Evolutionary conservation across 2,888 invertebrate species (phyloP).

Genomic region (Deilephila elpenor): DNA sequence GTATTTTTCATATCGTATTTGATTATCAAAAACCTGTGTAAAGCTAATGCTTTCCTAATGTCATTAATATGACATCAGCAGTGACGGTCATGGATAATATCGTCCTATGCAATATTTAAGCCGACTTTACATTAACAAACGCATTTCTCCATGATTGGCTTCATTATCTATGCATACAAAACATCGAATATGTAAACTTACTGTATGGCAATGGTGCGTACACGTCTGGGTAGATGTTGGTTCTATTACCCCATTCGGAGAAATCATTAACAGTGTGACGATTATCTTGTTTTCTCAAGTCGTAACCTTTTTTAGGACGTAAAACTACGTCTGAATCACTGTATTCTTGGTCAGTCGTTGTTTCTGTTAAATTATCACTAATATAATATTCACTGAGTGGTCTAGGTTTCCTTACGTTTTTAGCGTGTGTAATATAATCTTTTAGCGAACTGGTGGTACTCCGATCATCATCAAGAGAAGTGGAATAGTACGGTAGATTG

Average conservation of each 20-base stretch:
- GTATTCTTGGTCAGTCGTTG: slow-evolving; percentile 42
- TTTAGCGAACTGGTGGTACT: neutral
- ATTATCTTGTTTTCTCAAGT: slow-evolving; percentile 56
- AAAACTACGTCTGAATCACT: slow-evolving; percentile 47
- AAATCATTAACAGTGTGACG: slow-evolving; percentile 74
- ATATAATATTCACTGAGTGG: slow-evolving; percentile 2
- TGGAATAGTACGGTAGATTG: neutral
- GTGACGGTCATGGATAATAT: neutral
- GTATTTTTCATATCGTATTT: neutral
- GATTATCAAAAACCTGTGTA: neutral
- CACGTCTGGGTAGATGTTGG: slow-evolving; percentile 87
- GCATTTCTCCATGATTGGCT: neutral
- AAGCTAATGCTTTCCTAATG: too few relatives aligned
- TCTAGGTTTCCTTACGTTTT: neutral
- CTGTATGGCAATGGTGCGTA: slow-evolving; percentile 91
- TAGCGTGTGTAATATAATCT: neutral
- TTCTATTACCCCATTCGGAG: slow-evolving; percentile 75
- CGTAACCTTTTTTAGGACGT: slow-evolving; percentile 52
- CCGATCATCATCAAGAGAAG: slow-evolving; percentile 13
- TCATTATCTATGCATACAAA: too few relatives aligned
- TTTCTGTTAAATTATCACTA: slow-evolving; percentile 19
- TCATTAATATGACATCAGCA: neutral
- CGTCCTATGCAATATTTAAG: too few relatives aligned
- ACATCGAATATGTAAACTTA: slow-evolving; percentile 81
- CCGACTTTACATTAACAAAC: neutral